These are phyloP conservation scores for Clistopyga incitator DNA, from an alignment of 2,888 invertebrate species.

Conservation along the genomic window DNA sequence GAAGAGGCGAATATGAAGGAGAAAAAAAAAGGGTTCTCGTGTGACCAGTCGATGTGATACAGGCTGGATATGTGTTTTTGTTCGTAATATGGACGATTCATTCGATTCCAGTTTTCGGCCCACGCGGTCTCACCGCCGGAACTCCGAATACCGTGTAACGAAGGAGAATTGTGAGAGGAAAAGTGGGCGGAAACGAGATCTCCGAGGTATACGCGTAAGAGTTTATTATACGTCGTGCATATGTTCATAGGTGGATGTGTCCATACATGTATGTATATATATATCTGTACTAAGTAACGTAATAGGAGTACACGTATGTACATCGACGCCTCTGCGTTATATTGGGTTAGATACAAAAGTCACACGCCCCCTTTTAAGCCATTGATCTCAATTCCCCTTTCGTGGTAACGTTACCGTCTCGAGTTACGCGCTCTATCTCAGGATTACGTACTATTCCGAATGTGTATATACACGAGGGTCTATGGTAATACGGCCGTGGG, in stretches of 20 bases:
- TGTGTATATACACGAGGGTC: conserved; percentile 33
- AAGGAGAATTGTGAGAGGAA: conserved; percentile 12
- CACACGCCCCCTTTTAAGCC: conserved; percentile 70
- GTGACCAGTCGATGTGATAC: conserved; percentile 18
- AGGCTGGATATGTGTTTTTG: conserved; percentile 9
- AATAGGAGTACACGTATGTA: conserved; percentile 31
- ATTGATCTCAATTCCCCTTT: conserved; percentile 72
- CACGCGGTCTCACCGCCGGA: conserved; percentile 34
- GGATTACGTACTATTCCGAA: conserved; percentile 6
- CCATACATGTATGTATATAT: not conserved
- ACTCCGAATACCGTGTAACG: conserved; percentile 27
- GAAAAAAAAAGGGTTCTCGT: conserved; percentile 15
- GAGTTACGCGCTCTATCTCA: conserved; percentile 67
- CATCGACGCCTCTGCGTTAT: conserved; percentile 67
- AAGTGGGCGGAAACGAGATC: conserved; percentile 67
- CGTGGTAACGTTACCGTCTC: conserved; percentile 68
- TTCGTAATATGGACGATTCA: conserved; percentile 59
- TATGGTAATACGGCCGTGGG: conserved; percentile 64
- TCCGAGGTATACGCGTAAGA: conserved; percentile 28
- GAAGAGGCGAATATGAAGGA: not conserved
- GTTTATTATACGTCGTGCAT: conserved; percentile 25
- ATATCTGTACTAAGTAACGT: conserved; percentile 35
- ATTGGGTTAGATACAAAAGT: conserved; percentile 69
- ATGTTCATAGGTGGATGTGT: not conserved
- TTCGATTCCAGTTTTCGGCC: conserved; percentile 56